Evolutionary conservation across 2,113 vertebrate species (phyloP).

Genomic region (Oxygymnocypris stewartii): DNA sequence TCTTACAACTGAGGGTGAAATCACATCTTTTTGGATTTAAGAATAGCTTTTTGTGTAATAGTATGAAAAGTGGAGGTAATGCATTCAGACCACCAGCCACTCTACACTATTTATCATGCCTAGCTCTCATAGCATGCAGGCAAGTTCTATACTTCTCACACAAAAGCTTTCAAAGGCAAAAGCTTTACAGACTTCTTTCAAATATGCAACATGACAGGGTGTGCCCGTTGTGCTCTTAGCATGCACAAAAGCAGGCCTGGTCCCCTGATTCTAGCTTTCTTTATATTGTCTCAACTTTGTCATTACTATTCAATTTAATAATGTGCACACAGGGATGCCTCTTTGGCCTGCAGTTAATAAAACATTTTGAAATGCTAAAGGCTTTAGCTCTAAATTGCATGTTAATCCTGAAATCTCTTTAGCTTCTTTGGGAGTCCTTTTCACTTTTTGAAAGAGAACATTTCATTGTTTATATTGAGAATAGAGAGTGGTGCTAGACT

Average conservation of each 20-base stretch:
- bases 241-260: not conserved
- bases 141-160: not conserved
- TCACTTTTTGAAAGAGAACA: slow-evolving; percentile 69
- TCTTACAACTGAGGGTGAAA: slow-evolving; percentile 54
- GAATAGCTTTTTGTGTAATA: slow-evolving; percentile 24
- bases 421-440: slow-evolving; percentile 57
- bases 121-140: not conserved
- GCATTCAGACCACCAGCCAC: slow-evolving; percentile 12
- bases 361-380: slow-evolving; percentile 70
- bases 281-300: slow-evolving; percentile 53
- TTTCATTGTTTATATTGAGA: slow-evolving; percentile 51
- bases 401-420: slow-evolving; percentile 72
- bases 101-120: not conserved
- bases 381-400: slow-evolving; percentile 71
- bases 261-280: not conserved
- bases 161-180: slow-evolving; percentile 9
- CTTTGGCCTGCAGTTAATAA: slow-evolving; percentile 55
- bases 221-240: not conserved
- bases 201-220: not conserved
- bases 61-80: slow-evolving; percentile 30
- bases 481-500: slow-evolving; percentile 25
- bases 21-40: slow-evolving; percentile 56
- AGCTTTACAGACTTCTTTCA: not conserved
- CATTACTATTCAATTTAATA: slow-evolving; percentile 61
- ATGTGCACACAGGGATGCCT: slow-evolving; percentile 65